phyloP scores from a whole-genome alignment of 2,888 invertebrate genomes.

The Volucella bombylans region DNA sequence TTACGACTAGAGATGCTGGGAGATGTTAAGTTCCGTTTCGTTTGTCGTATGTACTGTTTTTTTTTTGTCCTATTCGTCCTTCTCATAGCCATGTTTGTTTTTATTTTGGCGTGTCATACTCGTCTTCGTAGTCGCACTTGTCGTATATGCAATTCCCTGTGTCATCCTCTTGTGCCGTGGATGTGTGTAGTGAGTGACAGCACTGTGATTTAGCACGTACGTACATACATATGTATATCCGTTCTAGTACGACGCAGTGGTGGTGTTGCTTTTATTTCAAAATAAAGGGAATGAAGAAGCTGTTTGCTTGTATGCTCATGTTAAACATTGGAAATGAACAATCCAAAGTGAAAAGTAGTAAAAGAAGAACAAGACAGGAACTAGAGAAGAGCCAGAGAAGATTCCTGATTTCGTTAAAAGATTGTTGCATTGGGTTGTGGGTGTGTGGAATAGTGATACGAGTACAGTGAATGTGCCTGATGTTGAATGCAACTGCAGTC shows the following conservation, averaged over 20 bases:
- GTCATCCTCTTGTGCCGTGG: constrained; percentile 29
- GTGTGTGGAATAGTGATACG: constrained; percentile 5
- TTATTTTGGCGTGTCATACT: neutral
- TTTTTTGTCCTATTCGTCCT: constrained; percentile 13
- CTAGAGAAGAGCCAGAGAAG: too few relatives aligned
- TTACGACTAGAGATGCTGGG: constrained; percentile 32
- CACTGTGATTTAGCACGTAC: constrained; percentile 68
- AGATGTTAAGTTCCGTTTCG: constrained; percentile 42
- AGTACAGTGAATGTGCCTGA: neutral
- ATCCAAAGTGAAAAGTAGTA: constrained; percentile 36
- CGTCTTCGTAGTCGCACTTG: constrained; percentile 29
- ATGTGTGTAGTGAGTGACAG: constrained; percentile 58
- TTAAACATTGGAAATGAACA: constrained; percentile 71
- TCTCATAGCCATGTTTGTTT: constrained; percentile 4
- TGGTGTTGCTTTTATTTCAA: neutral
- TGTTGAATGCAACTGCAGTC: constrained; percentile 22
- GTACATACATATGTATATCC: constrained; percentile 38
- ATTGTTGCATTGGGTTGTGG: constrained; percentile 32
- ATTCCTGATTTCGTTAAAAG: constrained; percentile 34
- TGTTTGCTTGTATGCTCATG: constrained; percentile 59
- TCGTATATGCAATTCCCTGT: constrained; percentile 65
- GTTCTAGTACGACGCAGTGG: too few relatives aligned
- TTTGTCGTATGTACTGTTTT: constrained; percentile 23
- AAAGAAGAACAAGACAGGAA: too few relatives aligned
- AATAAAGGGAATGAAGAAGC: constrained; percentile 34